Evolutionary conservation across 2,888 invertebrate species (phyloP), one percentile per base, ranked within the genome.

Genomic region (Ichneumoninae sp.): DNA sequence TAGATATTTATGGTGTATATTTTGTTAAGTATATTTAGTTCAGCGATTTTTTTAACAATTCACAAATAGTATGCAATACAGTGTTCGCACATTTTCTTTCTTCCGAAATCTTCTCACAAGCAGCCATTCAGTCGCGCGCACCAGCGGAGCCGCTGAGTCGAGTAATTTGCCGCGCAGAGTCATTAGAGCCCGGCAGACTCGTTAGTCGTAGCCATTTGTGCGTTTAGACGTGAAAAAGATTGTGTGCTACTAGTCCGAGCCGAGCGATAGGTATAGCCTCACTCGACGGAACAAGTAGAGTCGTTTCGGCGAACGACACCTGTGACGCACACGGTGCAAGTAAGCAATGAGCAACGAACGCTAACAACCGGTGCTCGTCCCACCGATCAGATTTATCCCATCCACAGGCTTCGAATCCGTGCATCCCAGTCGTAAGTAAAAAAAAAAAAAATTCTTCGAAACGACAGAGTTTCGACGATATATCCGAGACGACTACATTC

Each of bases 231-330:
- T 47, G 44, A 33, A 36, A 47, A 65, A 47, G 69, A 54, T 73
- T 63, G 68, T 74, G 26, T 26, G 73, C 63, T 71, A 63, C 40
- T 52, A 65, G 44, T 19, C 19, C 26, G 66, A 40, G 22, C 33
- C 52, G 65, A 50, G 60, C 33, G 36, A 69, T 30, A 71, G 40
- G 63, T 33, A 33, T 81, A 33, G 44, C 69, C 10, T 60, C 60
- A n/a, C 44, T 57, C 44, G n/a, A 13, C 26, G 52, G 44, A 36
- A 30, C 36, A 76, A 83, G 84, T 76, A 26, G 80, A 81, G 81
- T 81, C 70, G 81, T 85, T 85, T 86, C 74, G 77, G 84, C 74
- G 80, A 86, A 82, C 84, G 85, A 85, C 85, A 86, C 86, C 74
- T 85, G 84, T 83, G 84, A 84, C 84, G 80, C 71, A 73, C 76